A percentile compares a stretch with the other conserved stretches of the same genome.
These are phyloP conservation scores for Trachemys scripta DNA, from an alignment of 2,113 vertebrate species.

Conservation along the genomic window DNA sequence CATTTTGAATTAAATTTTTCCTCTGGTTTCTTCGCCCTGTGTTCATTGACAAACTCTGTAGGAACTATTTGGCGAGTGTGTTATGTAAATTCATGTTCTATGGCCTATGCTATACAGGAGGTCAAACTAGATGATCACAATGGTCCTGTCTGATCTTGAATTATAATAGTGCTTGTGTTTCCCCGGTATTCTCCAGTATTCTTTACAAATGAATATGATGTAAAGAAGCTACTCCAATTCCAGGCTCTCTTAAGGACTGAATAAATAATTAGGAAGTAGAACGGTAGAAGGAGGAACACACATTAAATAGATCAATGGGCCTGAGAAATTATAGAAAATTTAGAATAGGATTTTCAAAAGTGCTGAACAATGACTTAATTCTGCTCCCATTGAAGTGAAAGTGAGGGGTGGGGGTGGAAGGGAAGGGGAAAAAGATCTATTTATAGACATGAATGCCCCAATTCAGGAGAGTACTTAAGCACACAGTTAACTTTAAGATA, in stretches of 20 bases:
- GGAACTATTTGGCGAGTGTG: background rate
- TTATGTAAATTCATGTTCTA: background rate
- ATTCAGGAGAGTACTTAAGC: background rate
- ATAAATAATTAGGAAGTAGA: background rate
- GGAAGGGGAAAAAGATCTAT: background rate
- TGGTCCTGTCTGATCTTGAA: background rate
- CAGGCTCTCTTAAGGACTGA: background rate
- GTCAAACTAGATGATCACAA: background rate
- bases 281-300: background rate
- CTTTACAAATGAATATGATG: background rate
- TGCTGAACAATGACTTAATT: background rate
- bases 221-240: background rate
- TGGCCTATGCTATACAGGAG: background rate
- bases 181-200: background rate
- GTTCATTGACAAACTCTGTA: background rate
- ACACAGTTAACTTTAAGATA: background rate
- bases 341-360: background rate
- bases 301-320: background rate
- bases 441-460: background rate
- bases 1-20: background rate
- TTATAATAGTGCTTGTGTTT: background rate
- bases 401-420: background rate
- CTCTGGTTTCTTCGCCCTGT: background rate
- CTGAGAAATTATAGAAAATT: background rate
- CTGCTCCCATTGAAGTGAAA: background rate